Percentiles rank a stretch among this genome's conserved stretches.
These are phyloP conservation scores for Anguilla anguilla DNA, from an alignment of 2,797 vertebrate species.

Conservation along the genomic window DNA sequence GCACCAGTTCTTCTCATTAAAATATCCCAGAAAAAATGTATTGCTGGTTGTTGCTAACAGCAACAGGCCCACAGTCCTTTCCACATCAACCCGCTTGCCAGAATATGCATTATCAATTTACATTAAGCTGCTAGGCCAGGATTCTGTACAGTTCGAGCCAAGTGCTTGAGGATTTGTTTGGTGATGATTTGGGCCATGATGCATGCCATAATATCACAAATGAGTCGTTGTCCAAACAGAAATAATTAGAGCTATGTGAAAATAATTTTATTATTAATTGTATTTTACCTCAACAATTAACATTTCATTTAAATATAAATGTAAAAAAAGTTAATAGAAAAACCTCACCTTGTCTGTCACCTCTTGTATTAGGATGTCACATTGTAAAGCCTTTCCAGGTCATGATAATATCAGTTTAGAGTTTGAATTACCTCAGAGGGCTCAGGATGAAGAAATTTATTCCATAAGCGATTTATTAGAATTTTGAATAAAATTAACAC, in stretches of 20 bases:
- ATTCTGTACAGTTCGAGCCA: not conserved
- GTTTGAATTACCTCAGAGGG: not conserved
- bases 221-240: not conserved
- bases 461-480: conserved; percentile 16
- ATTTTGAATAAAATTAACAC: conserved; percentile 17
- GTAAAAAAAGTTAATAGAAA: not conserved
- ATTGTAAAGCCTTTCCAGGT: not conserved
- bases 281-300: too few relatives aligned
- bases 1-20: not conserved
- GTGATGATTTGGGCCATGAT: not conserved
- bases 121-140: not conserved
- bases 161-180: not conserved
- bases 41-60: conserved; percentile 1
- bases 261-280: not conserved
- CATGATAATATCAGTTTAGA: not conserved
- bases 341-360: not conserved
- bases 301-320: not conserved
- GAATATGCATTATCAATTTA: not conserved
- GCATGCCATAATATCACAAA: not conserved
- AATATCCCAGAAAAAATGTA: not conserved
- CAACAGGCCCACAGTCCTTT: not conserved
- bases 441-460: not conserved
- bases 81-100: not conserved
- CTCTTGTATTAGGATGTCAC: not conserved
- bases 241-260: not conserved